A percentile compares a stretch with the other conserved stretches of the same genome.
Conservation (phyloP, 2,888 invertebrate genomes). For the Amblyteles armatorius region DNA sequence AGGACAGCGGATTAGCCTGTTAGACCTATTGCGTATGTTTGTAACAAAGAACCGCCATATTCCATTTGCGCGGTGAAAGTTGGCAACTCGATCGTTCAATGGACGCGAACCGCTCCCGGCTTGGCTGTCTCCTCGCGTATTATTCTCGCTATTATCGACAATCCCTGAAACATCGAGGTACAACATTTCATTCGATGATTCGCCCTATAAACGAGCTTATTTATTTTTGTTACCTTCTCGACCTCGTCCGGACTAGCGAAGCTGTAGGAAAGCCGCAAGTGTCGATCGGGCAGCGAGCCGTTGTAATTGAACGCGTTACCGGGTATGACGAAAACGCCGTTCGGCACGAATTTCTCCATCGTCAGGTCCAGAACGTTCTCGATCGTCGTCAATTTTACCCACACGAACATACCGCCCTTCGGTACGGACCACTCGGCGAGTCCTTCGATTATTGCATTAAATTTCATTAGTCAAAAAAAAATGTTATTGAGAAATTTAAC, state of each 20-base stretch:
- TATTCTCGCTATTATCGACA: constrained; percentile 66
- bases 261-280: constrained; percentile 90
- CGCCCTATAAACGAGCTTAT: background rate
- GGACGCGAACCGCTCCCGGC: background rate
- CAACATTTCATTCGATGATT: background rate
- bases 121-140: constrained; percentile 68
- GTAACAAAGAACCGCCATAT: background rate
- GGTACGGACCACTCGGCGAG: constrained; percentile 90
- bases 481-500: no score
- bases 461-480: background rate
- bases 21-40: background rate
- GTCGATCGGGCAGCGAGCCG: constrained; percentile 86
- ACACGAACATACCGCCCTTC: constrained; percentile 91
- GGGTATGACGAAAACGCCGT: constrained; percentile 89
- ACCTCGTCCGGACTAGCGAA: constrained; percentile 88
- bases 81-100: background rate
- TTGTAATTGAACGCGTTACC: constrained; percentile 90
- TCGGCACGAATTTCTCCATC: constrained; percentile 87
- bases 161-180: constrained; percentile 67
- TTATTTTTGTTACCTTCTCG: constrained; percentile 84
- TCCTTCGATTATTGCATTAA: constrained; percentile 80
- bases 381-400: constrained; percentile 89
- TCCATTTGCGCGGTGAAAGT: background rate
- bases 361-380: constrained; percentile 90
- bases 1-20: background rate